Base-by-base conservation (phyloP, 2,888 invertebrate genomes). In the Entomobrya multifasciata region DNA sequence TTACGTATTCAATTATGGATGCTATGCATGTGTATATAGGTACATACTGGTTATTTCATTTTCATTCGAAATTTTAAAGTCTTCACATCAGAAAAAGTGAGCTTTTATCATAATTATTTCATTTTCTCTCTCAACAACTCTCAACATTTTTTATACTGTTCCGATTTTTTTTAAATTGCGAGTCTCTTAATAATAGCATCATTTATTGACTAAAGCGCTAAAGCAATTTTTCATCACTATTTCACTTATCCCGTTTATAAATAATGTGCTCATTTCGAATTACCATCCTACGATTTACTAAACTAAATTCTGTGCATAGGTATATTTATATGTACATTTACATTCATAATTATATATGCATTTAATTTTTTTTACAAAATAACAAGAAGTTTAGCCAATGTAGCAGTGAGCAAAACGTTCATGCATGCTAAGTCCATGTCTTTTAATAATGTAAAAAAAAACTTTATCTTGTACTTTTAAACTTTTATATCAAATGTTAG, bases 401-500 rank as follows among this genome's bases (percentile, higher is more conserved):
- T 49, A 78, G 77, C 67, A 76, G 60, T n/a, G n/a, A n/a, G 65
- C 55, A 57, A 70, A 72, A 80, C 86, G 72, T 80, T 86, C 44
- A 74, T 80, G 79, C 80, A 80, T 86, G 79, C 60, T 72, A 74
- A 86, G 36, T 80, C 65, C 80, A 80, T 86, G 80, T 74, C 78
- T 72, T 85, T 79, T 84, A 85, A 76, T 49, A 76, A 55, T 15
- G n/a, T n/a, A n/a, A n/a, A n/a, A n/a, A 47, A 76, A 72, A 72
- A 79, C 44, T 80, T 86, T 86, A 86, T 80, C 74, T 80, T 80
- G 86, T 80, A 74, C 36, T 80, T 80, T 86, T 47, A 79, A 86
- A 80, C 72, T 86, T 86, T 86, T 72, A 86, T 86, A 86, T 86
- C 86, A 79, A 78, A 85, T 57, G 78, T 79, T 72, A 86, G 86